Evolutionary conservation across 1,140 invertebrate genomes (phyloP), one percentile per base, ranked within the genome.

Genomic region (Calliphora vicina): DNA sequence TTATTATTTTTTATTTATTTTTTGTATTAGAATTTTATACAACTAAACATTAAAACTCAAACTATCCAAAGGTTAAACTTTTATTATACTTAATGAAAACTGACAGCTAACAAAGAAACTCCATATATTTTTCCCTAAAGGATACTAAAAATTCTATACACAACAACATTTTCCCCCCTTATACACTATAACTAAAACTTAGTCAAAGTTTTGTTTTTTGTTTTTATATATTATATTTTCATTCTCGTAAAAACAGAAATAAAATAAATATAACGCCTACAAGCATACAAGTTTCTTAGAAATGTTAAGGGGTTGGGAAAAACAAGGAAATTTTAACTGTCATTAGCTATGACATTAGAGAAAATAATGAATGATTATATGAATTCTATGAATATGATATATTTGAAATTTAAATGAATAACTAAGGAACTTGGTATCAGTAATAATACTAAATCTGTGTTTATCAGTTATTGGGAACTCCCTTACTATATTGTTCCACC

Each of bases 1-100:
- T n/a, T 57, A n/a, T 57, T 57, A 6, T 57, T n/a, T 12, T 57
- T 57, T 57, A 17, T 57, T 57, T 57, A 57, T 57, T 57, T 17
- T 57, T 57, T n/a, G 1, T 57, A 57, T 35, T 35, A 35, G 13
- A 35, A 57, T 57, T 57, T 3, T 57, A 1, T 57, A n/a, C n/a
- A n/a, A 10, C 6, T 35, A 35, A 57, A 12, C 9, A 67, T 67
- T 67, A 67, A 67, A 67, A 67, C 20, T 23, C 20, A 67, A 67
- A 67, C 61, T 67, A 67, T 67, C 23, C 20, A 67, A 67, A 67
- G 61, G 61, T 67, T 67, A 67, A 67, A 67, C 61, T 67, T 67
- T 67, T 67, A 67, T 67, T 67, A 23, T 20, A 67, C 17, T 76
- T 76, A 76, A 76, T 76, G 73, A 76, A 76, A 76, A 76, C 29